Evolutionary conservation across 1,140 invertebrate species (phyloP), one percentile per base, ranked within the genome.

Genomic region (Brachionus sp.): DNA sequence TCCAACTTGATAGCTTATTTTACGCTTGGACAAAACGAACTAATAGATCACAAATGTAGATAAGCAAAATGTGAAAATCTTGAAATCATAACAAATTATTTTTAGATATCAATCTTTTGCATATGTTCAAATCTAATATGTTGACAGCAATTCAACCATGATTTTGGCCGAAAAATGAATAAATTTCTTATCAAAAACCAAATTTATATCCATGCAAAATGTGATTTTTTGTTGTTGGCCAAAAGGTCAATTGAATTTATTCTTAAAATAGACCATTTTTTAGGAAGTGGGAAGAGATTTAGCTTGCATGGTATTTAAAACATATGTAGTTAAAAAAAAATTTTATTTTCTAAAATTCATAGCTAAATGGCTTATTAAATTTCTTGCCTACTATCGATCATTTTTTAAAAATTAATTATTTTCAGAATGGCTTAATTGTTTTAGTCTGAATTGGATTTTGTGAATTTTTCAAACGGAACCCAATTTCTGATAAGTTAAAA

Each of bases 51-150:
- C 50, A 57, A 19, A 57, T 57, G 39, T 42, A 19, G 50, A 57
- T 57, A 25, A 57, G 50, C 2, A 9, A 19, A 57, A 25, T 57
- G 9, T 57, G 19, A 57, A 57, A 9, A 57, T 16, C 7, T 19
- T 57, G 2, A 57, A 57, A 57, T 57, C 19, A 57, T 57, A 57
- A 25, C 50, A 57, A 57, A 57, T 57, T 57, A 23, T 57, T 57
- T 57, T 57, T 57, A 57, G 50, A 57, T 57, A 57, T 57, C 19
- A 57, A 57, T 57, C 50, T 57, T 57, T 57, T 57, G 50, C 50
- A 57, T 6, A 19, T 57, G 50, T 57, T 19, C 50, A 16, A 23
- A 57, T 57, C 50, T 57, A 19, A 3, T 3, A 4, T 57, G 16
- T 57, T 57, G 50, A 16, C 50, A 57, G 50, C 9, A 57, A 57